A percentile compares a stretch with the other conserved stretches of the same genome.
Conservation (phyloP, 2,888 invertebrate genomes). For the Steinernema carpocapsae region DNA sequence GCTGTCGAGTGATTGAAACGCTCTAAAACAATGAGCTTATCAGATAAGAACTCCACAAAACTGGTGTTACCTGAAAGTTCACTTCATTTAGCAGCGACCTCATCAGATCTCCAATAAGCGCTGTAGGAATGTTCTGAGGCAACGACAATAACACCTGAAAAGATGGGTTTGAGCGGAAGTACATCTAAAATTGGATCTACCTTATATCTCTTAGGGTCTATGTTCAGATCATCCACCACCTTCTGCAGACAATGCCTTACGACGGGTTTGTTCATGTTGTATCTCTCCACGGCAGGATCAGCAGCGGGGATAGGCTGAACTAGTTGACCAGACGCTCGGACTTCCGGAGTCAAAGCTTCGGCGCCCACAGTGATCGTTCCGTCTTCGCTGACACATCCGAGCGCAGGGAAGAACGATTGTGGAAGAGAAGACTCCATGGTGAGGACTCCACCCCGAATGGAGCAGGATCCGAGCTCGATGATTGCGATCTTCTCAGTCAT, state of each 20-base stretch:
- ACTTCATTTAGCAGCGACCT: conserved; percentile 58
- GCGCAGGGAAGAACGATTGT: conserved; percentile 73
- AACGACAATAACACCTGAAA: conserved; percentile 63
- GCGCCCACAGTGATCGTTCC: conserved; percentile 60
- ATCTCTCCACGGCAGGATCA: conserved; percentile 71
- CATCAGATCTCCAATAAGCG: conserved; percentile 69
- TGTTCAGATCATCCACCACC: conserved; percentile 72
- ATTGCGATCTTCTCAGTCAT: conserved; percentile 72
- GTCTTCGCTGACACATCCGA: conserved; percentile 61
- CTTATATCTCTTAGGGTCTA: conserved; percentile 72
- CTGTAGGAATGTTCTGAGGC: conserved; percentile 63
- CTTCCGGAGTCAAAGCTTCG: conserved; percentile 60
- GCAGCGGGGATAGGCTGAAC: conserved; percentile 71
- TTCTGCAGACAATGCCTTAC: conserved; percentile 72
- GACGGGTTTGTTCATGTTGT: conserved; percentile 71
- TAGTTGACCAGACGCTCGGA: conserved; percentile 69
- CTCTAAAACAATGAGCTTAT: conserved; percentile 39
- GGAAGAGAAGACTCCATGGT: conserved; percentile 72
- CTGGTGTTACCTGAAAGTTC: conserved; percentile 49
- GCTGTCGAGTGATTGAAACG: conserved; percentile 73
- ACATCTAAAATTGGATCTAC: conserved; percentile 54
- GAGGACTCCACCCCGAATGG: conserved; percentile 73
- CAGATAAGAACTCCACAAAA: no score
- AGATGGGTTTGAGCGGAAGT: no score
- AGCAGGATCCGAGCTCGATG: conserved; percentile 74